Conservation (phyloP, 1,140 invertebrate genomes). For the Ericerus pela region DNA sequence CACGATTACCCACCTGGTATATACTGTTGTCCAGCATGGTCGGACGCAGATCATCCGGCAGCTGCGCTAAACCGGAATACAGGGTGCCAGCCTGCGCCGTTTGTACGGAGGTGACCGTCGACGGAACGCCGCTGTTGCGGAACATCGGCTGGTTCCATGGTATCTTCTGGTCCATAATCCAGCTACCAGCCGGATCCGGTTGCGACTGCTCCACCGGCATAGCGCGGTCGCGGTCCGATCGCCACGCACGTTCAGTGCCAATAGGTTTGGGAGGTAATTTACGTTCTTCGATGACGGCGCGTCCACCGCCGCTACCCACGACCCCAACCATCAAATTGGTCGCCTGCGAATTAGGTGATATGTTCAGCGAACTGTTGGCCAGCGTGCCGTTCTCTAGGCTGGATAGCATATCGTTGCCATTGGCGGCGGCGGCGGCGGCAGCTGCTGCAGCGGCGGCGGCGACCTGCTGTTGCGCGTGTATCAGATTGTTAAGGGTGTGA, state of each 20-base stretch:
- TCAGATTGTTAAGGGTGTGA: slow-evolving; percentile 29
- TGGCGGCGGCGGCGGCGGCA: too few relatives aligned
- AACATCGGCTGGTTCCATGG: slow-evolving; percentile 1
- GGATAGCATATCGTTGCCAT: slow-evolving; percentile 33
- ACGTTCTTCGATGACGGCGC: slow-evolving; percentile 41
- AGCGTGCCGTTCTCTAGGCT: slow-evolving; percentile 34
- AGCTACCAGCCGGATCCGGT: slow-evolving; percentile 4
- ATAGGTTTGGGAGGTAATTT: slow-evolving; percentile 56
- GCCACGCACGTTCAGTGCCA: slow-evolving; percentile 37
- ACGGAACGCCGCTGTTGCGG: background rate
- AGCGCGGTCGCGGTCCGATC: slow-evolving; percentile 10
- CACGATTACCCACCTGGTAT: background rate
- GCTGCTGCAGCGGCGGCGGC: too few relatives aligned
- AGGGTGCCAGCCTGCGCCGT: background rate
- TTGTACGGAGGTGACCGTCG: background rate
- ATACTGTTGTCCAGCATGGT: background rate
- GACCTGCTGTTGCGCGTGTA: slow-evolving; percentile 30
- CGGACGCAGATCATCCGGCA: background rate
- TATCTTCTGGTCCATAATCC: slow-evolving; percentile 11
- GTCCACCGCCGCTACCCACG: slow-evolving; percentile 46
- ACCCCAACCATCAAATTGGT: slow-evolving; percentile 11
- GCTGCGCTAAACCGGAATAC: background rate
- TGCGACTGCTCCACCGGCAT: slow-evolving; percentile 1
- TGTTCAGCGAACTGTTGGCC: slow-evolving; percentile 37
- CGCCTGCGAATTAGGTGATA: slow-evolving; percentile 25